Percentiles rank a stretch among this genome's conserved stretches.
These are phyloP conservation scores for Buphagus erythrorhynchus DNA, from an alignment of 2,797 vertebrate genomes.

Conservation along the genomic window DNA sequence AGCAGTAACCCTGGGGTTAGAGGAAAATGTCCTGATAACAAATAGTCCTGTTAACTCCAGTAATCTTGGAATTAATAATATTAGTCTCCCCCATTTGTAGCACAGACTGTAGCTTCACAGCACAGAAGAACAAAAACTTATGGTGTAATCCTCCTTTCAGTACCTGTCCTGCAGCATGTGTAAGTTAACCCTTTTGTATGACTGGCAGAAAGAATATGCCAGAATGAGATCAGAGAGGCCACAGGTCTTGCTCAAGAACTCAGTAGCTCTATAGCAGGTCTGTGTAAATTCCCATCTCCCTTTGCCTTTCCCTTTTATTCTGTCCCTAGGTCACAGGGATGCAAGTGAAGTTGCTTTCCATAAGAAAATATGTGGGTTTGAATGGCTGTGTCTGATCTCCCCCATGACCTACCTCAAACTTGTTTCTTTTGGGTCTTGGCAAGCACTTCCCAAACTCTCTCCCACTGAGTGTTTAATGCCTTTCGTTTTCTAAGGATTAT, in stretches of 20 bases:
- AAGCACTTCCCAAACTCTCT: background rate
- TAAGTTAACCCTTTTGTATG: background rate
- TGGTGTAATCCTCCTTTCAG: background rate
- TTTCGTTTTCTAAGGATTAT: background rate
- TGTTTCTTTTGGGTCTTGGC: background rate
- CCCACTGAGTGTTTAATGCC: background rate
- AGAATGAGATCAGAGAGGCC: background rate
- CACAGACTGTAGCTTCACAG: background rate
- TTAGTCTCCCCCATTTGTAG: background rate
- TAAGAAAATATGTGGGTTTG: background rate
- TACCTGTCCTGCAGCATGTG: background rate
- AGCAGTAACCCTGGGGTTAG: background rate
- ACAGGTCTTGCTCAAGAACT: background rate
- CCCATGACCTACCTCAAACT: background rate
- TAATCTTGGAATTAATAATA: slow-evolving; percentile 19
- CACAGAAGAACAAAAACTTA: background rate
- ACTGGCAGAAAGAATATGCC: background rate
- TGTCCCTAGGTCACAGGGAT: background rate
- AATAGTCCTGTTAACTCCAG: slow-evolving; percentile 1
- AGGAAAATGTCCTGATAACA: background rate
- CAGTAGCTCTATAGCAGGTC: background rate
- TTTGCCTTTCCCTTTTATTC: background rate
- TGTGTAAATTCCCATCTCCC: background rate
- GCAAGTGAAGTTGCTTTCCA: background rate
- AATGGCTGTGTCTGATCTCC: background rate